phyloP scores from a whole-genome alignment of 2,888 invertebrate genomes.

The Salpingus planirostris region DNA sequence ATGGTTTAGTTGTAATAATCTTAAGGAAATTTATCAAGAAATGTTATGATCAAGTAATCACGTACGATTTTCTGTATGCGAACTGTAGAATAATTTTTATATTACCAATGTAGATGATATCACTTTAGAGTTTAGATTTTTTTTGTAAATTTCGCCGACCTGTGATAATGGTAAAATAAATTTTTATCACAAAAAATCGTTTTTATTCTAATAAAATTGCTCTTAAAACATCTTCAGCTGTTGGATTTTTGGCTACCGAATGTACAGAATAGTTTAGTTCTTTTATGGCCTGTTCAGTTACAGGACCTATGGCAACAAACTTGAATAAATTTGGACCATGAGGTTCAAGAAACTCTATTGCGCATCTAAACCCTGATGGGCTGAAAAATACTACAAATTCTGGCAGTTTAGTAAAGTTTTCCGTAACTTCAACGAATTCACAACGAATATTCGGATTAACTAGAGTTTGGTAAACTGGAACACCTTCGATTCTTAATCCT shows the following conservation, averaged over 20 bases:
- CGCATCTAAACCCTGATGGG: slow-evolving; percentile 48
- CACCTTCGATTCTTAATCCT: slow-evolving; percentile 41
- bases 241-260: slow-evolving; percentile 45
- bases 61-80: too few relatives aligned
- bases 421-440: slow-evolving; percentile 37
- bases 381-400: slow-evolving; percentile 51
- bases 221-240: slow-evolving; percentile 45
- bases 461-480: slow-evolving; percentile 48
- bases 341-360: slow-evolving; percentile 40
- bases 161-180: slow-evolving; percentile 21
- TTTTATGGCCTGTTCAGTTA: slow-evolving; percentile 46
- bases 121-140: too few relatives aligned
- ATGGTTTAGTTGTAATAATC: not conserved
- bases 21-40: too few relatives aligned
- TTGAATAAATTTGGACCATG: too few relatives aligned
- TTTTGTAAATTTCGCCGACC: slow-evolving; percentile 16
- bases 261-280: slow-evolving; percentile 40
- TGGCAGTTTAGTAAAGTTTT: slow-evolving; percentile 35
- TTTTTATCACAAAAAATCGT: slow-evolving; percentile 16
- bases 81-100: slow-evolving; percentile 2
- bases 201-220: slow-evolving; percentile 30
- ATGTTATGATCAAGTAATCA: too few relatives aligned
- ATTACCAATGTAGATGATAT: too few relatives aligned
- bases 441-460: slow-evolving; percentile 42
- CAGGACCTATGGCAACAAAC: slow-evolving; percentile 50